Conservation (phyloP, 2,113 vertebrate genomes). For the Bufo gargarizans region DNA sequence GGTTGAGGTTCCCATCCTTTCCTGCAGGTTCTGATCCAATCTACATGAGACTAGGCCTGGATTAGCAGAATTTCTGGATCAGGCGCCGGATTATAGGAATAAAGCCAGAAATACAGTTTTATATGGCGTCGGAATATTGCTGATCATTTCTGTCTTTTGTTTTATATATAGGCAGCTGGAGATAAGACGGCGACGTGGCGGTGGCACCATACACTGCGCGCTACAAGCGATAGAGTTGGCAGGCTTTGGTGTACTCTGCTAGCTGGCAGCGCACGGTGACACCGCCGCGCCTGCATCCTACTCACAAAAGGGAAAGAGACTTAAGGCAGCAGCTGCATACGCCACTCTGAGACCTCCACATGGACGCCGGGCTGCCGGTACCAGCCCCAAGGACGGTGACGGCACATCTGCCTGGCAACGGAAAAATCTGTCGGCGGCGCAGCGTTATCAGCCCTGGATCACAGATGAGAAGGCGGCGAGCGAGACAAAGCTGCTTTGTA, state of each 20-base stretch:
- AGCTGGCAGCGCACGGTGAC: conserved; percentile 4
- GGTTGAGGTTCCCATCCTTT: too few species aligned
- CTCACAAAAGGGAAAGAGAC: not conserved
- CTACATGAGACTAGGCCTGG: too few species aligned
- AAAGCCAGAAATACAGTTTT: not conserved
- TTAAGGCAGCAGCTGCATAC: not conserved
- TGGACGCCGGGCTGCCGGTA: not conserved
- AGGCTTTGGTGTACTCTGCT: not conserved
- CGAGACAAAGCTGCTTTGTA: conserved; percentile 30
- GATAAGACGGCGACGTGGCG: not conserved
- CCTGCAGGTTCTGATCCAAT: too few species aligned
- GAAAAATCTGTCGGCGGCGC: not conserved
- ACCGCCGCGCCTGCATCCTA: not conserved
- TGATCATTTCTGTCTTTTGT: not conserved
- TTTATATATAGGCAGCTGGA: not conserved
- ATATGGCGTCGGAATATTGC: not conserved
- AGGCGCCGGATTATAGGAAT: not conserved
- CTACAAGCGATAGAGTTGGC: not conserved
- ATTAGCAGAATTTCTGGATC: too few species aligned
- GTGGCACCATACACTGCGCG: conserved; percentile 8
- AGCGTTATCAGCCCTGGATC: conserved; percentile 31
- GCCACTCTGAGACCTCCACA: not conserved
- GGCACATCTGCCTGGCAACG: conserved; percentile 24
- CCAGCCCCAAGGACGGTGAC: not conserved
- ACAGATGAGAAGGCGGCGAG: conserved; percentile 33